phyloP scores from a whole-genome alignment of 2,888 invertebrate species.

The Heterodera filipjevi region DNA sequence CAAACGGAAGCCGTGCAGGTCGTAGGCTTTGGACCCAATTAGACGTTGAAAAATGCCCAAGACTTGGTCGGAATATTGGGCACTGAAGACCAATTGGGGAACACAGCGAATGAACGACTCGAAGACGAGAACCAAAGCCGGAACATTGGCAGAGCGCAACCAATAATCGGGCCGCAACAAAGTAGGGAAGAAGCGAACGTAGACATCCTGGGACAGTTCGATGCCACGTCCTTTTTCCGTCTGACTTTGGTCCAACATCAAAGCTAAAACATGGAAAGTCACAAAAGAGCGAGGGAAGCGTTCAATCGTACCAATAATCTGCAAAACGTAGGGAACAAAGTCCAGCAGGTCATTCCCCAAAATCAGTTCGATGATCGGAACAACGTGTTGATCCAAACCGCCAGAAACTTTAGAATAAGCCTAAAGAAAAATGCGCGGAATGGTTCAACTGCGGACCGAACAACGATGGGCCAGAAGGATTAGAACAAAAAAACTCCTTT shows the following conservation, averaged over 20 bases:
- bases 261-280: slow-evolving; percentile 31
- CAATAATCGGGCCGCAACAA: slow-evolving; percentile 86
- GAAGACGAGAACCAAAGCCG: slow-evolving; percentile 87
- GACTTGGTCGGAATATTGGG: slow-evolving; percentile 69
- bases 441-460: no score
- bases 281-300: not conserved
- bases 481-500: no score
- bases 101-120: slow-evolving; percentile 80
- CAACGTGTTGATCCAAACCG: slow-evolving; percentile 79
- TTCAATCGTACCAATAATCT: slow-evolving; percentile 72
- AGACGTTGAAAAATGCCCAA: slow-evolving; percentile 94
- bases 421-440: slow-evolving; percentile 44
- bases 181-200: slow-evolving; percentile 86
- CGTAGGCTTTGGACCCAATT: slow-evolving; percentile 89
- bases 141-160: slow-evolving; percentile 90
- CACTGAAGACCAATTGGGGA: slow-evolving; percentile 73
- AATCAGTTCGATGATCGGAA: slow-evolving; percentile 92
- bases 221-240: slow-evolving; percentile 51
- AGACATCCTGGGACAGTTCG: slow-evolving; percentile 74
- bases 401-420: slow-evolving; percentile 51
- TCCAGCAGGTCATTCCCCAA: slow-evolving; percentile 85
- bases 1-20: slow-evolving; percentile 92
- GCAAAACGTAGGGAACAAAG: slow-evolving; percentile 97
- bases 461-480: no score
- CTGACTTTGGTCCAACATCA: slow-evolving; percentile 40